These are phyloP conservation scores for Collichthys lucidus DNA, from an alignment of 2,113 vertebrate species.

Conservation along the genomic window DNA sequence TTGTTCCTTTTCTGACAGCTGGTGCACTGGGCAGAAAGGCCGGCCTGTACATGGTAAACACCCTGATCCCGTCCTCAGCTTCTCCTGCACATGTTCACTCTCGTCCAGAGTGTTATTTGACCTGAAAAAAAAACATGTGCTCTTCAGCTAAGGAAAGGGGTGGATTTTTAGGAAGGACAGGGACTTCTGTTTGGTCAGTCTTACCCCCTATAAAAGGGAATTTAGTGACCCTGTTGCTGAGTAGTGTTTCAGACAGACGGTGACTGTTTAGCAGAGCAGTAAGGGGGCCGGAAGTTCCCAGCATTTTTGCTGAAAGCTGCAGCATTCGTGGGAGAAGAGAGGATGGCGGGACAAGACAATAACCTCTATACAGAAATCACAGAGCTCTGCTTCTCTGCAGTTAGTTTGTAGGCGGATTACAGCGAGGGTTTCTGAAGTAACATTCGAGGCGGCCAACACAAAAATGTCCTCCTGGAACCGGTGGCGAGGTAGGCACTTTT, in stretches of 20 bases:
- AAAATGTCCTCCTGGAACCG: slow-evolving; percentile 55
- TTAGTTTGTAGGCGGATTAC: slow-evolving; percentile 58
- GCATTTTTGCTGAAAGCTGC: slow-evolving; percentile 55
- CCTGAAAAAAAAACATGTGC: slow-evolving; percentile 59
- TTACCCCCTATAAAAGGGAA: slow-evolving; percentile 53
- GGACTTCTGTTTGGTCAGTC: slow-evolving; percentile 64
- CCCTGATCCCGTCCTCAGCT: slow-evolving; percentile 56
- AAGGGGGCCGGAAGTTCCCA: slow-evolving; percentile 57
- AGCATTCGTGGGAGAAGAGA: slow-evolving; percentile 54
- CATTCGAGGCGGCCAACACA: slow-evolving; percentile 60
- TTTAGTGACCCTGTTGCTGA: slow-evolving; percentile 62
- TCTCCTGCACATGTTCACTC: slow-evolving; percentile 73
- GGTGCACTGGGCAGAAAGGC: slow-evolving; percentile 68
- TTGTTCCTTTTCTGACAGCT: slow-evolving; percentile 78
- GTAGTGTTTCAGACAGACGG: slow-evolving; percentile 53
- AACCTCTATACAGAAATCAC: slow-evolving; percentile 50
- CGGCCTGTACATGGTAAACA: slow-evolving; percentile 64
- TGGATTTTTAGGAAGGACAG: slow-evolving; percentile 44
- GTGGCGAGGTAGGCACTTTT: slow-evolving; percentile 53
- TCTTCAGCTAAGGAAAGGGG: slow-evolving; percentile 34
- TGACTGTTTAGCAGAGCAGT: slow-evolving; percentile 49
- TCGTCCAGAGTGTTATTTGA: slow-evolving; percentile 63
- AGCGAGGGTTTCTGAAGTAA: slow-evolving; percentile 50
- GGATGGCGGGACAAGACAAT: slow-evolving; percentile 62
- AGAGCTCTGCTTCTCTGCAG: slow-evolving; percentile 40